Percentiles rank a stretch among this genome's conserved stretches.
These are phyloP conservation scores for Synergus laeviventris DNA, from an alignment of 2,888 invertebrate species.

Conservation along the genomic window DNA sequence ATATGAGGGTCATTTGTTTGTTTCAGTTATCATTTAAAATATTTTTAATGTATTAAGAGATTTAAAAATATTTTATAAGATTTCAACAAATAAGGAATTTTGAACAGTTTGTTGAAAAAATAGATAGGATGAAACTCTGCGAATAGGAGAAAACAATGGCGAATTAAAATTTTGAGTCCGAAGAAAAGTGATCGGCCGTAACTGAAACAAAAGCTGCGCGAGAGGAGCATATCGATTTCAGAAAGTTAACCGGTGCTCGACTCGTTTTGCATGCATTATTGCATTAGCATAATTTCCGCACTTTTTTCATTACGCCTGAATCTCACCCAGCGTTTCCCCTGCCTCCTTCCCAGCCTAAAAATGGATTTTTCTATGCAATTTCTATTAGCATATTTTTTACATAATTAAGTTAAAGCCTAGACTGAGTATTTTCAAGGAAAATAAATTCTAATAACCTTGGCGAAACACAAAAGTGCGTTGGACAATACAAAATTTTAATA, in stretches of 20 bases:
- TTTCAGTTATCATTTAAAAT: no score
- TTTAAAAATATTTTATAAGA: no score
- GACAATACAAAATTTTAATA: slow-evolving; percentile 11
- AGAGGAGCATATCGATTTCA: slow-evolving; percentile 59
- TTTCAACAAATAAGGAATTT: no score
- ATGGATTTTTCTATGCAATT: slow-evolving; percentile 71
- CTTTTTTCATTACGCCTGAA: slow-evolving; percentile 65
- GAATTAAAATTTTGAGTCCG: slow-evolving; percentile 16
- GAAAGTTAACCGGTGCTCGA: slow-evolving; percentile 56
- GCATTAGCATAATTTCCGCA: slow-evolving; percentile 68
- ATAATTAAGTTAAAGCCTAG: slow-evolving; percentile 66
- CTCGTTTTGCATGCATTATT: slow-evolving; percentile 65
- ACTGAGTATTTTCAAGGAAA: slow-evolving; percentile 64
- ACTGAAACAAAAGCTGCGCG: slow-evolving; percentile 34
- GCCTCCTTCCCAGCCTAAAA: slow-evolving; percentile 58
- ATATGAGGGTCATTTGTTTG: no score
- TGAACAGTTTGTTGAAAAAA: background rate
- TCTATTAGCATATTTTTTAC: slow-evolving; percentile 74
- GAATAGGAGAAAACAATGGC: slow-evolving; percentile 28
- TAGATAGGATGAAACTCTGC: slow-evolving; percentile 3
- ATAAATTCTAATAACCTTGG: slow-evolving; percentile 61
- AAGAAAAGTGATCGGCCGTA: slow-evolving; percentile 23
- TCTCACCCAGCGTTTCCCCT: slow-evolving; percentile 49
- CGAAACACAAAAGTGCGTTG: slow-evolving; percentile 15
- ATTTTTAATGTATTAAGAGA: no score